Evolutionary conservation across 2,113 vertebrate genomes (phyloP), one percentile per base, ranked within the genome.

Genomic region (Phalacrocorax carbo): DNA sequence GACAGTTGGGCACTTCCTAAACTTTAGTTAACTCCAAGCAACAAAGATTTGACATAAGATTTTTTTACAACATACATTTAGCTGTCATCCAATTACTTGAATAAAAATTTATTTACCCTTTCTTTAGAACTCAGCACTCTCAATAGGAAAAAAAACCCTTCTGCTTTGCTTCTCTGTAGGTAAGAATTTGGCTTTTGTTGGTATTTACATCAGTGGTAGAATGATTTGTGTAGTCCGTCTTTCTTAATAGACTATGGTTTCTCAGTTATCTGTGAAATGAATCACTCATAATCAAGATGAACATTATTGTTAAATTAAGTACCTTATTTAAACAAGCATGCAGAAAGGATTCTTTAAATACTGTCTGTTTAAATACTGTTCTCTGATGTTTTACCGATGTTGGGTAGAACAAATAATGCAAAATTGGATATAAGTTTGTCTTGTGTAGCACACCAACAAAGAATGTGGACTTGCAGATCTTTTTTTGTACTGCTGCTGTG

Each of bases 131-230:
- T 51, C 9, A 2, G 3, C 38, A 15, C 11, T 54, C 65, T 80
- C 0, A 0, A 8, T n/a, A 83, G 23, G 51, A 86, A 51, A 19
- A 86, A 42, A 77, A 42, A 57, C 14, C 18, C 38, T 68, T 7
- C 44, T 87, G 69, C 69, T 85, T 58, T 90, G 57, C 73, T 73
- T 80, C 0, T 22, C 78, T 71, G 38, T 40, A 84, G 77, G 81
- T 95, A 84, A 94, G 77, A 84, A 84, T 62, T 62, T 75, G 82
- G 79, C 58, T 95, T 76, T 86, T 85, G 12, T 58, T 88, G 62
- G 19, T 85, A 75, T 94, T 93, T 92, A 52, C 48, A 26, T 40
- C 79, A 72, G 83, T 65, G 40, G 22, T 38, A 10, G 68, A 88
- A 90, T 88, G 71, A 83, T 86, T 88, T 94, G 89, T 76, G 49